Conservation (phyloP, 2,113 vertebrate genomes). For the Elaphurus davidianus region DNA sequence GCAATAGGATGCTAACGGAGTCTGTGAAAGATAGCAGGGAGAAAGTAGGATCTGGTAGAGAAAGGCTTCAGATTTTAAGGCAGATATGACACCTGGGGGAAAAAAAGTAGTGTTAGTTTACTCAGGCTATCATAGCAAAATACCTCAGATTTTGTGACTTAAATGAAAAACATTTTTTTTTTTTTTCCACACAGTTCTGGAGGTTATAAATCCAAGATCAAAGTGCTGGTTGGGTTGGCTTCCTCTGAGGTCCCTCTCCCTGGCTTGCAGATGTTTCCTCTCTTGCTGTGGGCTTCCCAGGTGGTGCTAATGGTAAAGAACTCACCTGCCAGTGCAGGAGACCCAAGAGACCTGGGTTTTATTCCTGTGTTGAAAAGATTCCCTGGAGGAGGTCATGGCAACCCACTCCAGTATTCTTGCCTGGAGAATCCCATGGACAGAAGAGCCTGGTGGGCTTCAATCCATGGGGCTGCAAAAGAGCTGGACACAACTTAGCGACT, state of each 20-base stretch:
- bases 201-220: not conserved
- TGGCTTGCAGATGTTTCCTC: not conserved
- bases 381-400: not conserved
- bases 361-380: not conserved
- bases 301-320: not conserved
- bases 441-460: not conserved
- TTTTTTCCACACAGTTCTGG: not conserved
- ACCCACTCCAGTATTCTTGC: not conserved
- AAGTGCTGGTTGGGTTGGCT: accelerated
- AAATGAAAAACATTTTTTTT: not conserved
- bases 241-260: not conserved
- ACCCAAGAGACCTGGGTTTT: not conserved
- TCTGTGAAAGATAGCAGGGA: not conserved
- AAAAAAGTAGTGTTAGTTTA: not conserved
- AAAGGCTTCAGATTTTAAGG: not conserved
- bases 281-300: not conserved
- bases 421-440: not conserved
- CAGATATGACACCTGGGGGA: not conserved
- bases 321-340: not conserved
- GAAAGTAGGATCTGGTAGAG: not conserved
- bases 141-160: not conserved
- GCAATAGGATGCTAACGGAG: not conserved
- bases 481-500: not conserved
- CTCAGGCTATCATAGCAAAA: not conserved
- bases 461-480: not conserved